Conservation (phyloP, 2,113 vertebrate genomes). For the Phalacrocorax brasilianus region DNA sequence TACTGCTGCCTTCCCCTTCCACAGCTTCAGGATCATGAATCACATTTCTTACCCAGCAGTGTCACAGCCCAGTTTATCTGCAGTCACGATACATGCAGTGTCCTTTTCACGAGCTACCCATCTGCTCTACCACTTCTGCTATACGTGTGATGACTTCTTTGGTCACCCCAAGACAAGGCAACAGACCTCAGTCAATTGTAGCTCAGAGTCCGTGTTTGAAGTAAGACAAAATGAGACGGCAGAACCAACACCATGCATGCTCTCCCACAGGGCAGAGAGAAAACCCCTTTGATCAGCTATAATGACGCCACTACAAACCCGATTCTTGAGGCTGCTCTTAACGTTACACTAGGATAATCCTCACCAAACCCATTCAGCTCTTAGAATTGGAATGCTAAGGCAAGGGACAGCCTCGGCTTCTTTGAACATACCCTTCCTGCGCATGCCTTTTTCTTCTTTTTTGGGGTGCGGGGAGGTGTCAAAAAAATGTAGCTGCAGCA, state of each 20-base stretch:
- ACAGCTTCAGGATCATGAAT: not conserved
- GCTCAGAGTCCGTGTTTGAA: not conserved
- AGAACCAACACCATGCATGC: not conserved
- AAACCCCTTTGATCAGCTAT: not conserved
- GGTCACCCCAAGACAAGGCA: not conserved
- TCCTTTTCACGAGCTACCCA: not conserved
- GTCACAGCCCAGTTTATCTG: not conserved
- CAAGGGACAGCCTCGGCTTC: not conserved
- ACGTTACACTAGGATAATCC: not conserved
- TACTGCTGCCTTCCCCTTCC: not conserved
- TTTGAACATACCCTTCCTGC: not conserved
- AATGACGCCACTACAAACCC: not conserved
- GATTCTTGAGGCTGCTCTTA: not conserved
- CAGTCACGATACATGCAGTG: not conserved
- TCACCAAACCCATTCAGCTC: not conserved
- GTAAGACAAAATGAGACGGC: not conserved
- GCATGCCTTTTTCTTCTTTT: not conserved
- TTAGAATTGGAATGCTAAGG: not conserved
- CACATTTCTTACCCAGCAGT: fast-evolving
- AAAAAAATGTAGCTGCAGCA: not conserved
- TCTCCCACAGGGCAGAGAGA: not conserved
- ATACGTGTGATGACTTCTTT: not conserved
- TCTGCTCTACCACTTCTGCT: not conserved
- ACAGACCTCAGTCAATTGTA: not conserved
- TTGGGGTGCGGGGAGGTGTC: fast-evolving